Conservation (phyloP, 2,113 vertebrate genomes). For the Cyphomyrus discorhynchus region DNA sequence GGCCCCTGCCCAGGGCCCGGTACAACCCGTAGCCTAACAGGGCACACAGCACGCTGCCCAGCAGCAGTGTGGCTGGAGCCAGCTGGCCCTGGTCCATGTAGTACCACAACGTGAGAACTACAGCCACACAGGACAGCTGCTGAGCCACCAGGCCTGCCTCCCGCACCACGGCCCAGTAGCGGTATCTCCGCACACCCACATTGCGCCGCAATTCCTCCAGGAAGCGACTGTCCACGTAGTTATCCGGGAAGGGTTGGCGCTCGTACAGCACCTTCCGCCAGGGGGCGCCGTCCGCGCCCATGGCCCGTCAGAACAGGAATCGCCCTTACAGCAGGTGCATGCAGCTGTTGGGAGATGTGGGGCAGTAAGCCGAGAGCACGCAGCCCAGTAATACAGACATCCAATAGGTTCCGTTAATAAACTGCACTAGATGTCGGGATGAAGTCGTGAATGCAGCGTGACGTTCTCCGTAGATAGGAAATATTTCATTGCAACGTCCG, state of each 20-base stretch:
- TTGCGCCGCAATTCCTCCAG: conserved; percentile 85
- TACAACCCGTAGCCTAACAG: conserved; percentile 78
- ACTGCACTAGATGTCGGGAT: neutral
- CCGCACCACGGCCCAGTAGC: conserved; percentile 78
- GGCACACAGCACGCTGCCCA: conserved; percentile 60
- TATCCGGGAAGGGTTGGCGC: conserved; percentile 84
- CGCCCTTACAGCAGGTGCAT: neutral
- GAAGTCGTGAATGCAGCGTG: neutral
- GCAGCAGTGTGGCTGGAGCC: conserved; percentile 69
- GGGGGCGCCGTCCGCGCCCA: conserved; percentile 61
- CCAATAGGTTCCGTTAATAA: neutral
- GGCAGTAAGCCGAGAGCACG: neutral
- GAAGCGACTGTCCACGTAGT: conserved; percentile 88
- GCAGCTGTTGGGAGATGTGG: neutral
- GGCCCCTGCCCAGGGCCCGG: conserved; percentile 55
- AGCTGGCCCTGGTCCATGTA: conserved; percentile 85
- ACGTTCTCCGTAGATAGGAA: neutral
- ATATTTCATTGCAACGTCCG: neutral
- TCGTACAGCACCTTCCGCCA: conserved; percentile 91
- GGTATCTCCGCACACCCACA: conserved; percentile 76
- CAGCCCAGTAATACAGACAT: neutral
- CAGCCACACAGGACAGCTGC: conserved; percentile 86
- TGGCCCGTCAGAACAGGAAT: conserved; percentile 34
- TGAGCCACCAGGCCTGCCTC: conserved; percentile 84
- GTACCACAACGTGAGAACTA: conserved; percentile 86